Base-by-base conservation (phyloP, 2,888 invertebrate genomes). In the Pristionchus entomophagus region DNA sequence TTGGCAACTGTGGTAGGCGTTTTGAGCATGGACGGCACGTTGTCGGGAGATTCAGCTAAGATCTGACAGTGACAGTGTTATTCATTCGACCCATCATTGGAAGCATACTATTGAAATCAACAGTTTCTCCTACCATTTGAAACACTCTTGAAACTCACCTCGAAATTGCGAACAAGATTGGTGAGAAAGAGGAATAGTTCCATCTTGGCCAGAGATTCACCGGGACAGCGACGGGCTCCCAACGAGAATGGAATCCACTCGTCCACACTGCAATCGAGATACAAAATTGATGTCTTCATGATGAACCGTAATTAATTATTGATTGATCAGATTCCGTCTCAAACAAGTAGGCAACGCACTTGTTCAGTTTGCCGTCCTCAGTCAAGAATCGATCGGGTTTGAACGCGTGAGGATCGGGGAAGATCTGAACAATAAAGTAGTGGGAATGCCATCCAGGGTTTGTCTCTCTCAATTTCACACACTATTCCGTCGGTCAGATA, bases 321-420 rank as follows among this genome's bases (percentile, higher is more conserved):
- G 56, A n/a, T 56, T 17, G 12, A 8, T 17, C n/a, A 8, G 5
- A 17, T 14, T 17, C n/a, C 12, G n/a, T 14, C 22, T 41, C 2
- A 4, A 35, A 6, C 2, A 59, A 26, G 22, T 29, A 59, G 73
- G 35, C 35, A 8, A 8, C 38, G 22, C 26, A 80, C 80, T 41
- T 80, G 51, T 80, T 80, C 80, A 80, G 32, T 12, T 80, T 49
- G 26, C 80, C 80, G 8, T 80, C 53, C 8, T 53, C 53, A 51
- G 49, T 53, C 0, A 80, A 6, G 80, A 80, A 80, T 80, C 80
- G 49, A 29, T 80, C 80, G 29, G 80, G 80, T 32, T 51, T 51
- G 51, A 80, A 80, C 53, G 80, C 14, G 19, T 49, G 49, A 29
- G 80, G 80, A 19, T 80, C 80, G 19, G 80, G 80, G 80, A 80